Evolutionary conservation across 2,888 invertebrate species (phyloP), one percentile per base, ranked within the genome.

Genomic region (Protodeltote pygarga): DNA sequence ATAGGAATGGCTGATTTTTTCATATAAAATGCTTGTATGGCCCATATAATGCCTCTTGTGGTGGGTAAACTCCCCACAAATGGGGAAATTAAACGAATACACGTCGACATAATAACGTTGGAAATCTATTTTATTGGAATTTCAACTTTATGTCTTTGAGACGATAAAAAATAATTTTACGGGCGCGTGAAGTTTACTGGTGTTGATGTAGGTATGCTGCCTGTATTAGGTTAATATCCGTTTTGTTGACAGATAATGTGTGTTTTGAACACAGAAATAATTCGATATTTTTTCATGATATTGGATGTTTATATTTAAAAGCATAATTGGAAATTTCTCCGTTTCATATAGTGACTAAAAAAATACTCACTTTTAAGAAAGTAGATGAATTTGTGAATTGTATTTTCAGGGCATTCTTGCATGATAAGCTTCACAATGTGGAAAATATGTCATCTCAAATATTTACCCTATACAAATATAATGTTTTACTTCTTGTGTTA

Each of bases 1-100:
- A 77, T 75, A 75, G 68, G 61, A 79, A 79, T 74, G 71, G 77
- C 70, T 75, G 77, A 79, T 81, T 81, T 79, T 80, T 81, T 80
- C 74, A 79, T 78, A 80, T 75, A 80, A 79, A 78, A 73, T 63
- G 57, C 71, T 59, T 68, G 69, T 75, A 72, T 55, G 58, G 65
- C 58, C 54, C 54, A 48, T 65, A 60, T 79, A 78, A 82, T 77
- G 68, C 69, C 62, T 52, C 65, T 63, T 71, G 65, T 71, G 64
- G 63, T 60, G 58, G 71, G 73, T 71, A 76, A 77, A 77, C 73
- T 71, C 62, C 69, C 65, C 67, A 69, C 64, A 74, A 75, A 78
- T 74, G 74, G 70, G 61, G 59, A 71, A 79, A 79, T 81, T 80
- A 77, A 78, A 75, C 70, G 71, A 66, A 73, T 58, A 70, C 65